Percentiles rank a stretch among this genome's conserved stretches.
phyloP scores from a whole-genome alignment of 1,140 invertebrate genomes.

The Drosophila prosaltans region DNA sequence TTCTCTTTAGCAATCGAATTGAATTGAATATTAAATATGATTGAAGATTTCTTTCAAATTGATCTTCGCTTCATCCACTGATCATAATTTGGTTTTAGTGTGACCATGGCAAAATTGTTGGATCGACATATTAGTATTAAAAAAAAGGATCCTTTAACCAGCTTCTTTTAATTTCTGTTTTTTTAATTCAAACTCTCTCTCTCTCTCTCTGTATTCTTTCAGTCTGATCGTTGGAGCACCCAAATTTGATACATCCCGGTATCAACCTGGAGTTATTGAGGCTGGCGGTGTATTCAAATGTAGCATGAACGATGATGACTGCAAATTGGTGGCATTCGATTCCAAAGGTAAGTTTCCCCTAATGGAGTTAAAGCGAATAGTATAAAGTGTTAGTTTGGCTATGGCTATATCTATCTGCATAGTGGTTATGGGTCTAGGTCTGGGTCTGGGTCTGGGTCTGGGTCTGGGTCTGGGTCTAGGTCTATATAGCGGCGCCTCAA shows the following conservation, averaged over 20 bases:
- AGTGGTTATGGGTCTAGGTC: neutral
- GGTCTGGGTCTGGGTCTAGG: neutral
- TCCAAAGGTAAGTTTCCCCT: conserved; percentile 85
- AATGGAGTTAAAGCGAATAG: neutral
- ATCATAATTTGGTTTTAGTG: too few relatives aligned
- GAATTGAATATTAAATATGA: too few relatives aligned
- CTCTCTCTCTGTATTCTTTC: conserved; percentile 25
- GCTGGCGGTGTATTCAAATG: conserved; percentile 93
- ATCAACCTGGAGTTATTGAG: conserved; percentile 84
- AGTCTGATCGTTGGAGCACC: conserved; percentile 93
- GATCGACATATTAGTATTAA: too few relatives aligned
- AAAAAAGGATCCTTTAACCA: too few relatives aligned
- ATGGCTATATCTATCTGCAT: neutral
- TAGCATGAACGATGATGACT: conserved; percentile 85
- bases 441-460: neutral
- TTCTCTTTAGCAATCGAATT: too few relatives aligned
- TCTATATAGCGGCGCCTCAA: conserved; percentile 13
- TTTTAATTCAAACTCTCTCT: too few relatives aligned
- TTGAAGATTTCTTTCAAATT: too few relatives aligned
- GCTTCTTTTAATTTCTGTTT: neutral
- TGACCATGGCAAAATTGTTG: too few relatives aligned
- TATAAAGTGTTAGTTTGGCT: too few relatives aligned
- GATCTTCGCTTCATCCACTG: too few relatives aligned
- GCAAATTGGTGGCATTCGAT: conserved; percentile 89
- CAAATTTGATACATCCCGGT: conserved; percentile 87